Evolutionary conservation across 2,888 invertebrate species (phyloP), one percentile per base, ranked within the genome.

Genomic region (Ormyrus labotus): DNA sequence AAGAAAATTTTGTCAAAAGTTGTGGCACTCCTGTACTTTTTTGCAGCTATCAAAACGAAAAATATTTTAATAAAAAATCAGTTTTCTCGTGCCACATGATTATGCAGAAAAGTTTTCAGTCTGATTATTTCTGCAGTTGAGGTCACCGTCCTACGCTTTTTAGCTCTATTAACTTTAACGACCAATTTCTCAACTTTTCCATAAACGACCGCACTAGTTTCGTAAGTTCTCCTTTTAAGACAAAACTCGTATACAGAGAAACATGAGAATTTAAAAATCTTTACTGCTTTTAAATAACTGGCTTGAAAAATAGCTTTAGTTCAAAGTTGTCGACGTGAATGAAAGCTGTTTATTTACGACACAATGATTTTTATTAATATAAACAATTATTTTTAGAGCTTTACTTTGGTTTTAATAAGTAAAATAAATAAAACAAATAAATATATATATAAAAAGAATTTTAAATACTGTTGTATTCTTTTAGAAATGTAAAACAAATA

Each of bases 101-200:
- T 80, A 80, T 71, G 69, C 73, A 57, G 71, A 71, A 68, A 78
- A 67, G 47, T 71, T 81, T 71, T 69, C 50, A 58, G 70, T 81
- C 65, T 74, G 74, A 81, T 81, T 74, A 78, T 81, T 71, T 78
- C 74, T 60, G 57, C 64, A 34, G 63, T 60, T 58, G 64, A 63
- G 68, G 64, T 71, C 48, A 53, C 63, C 48, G 47, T 53, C 5
- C 10, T 47, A 11, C 60, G n/a, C 64, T 67, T 78, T 74, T 81
- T 71, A 74, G 71, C 67, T 64, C 74, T 71, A 78, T 81, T 81
- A 81, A 78, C 64, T 81, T 78, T 81, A 74, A 78, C 73, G 81
- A 53, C 69, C 55, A 78, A 78, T 81, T 78, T 76, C 67, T 72
- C 72, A 81, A 78, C 70, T 81, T 81, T 81, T 19, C 74, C 48